A percentile compares a stretch with the other conserved stretches of the same genome.
Evolutionary conservation across 2,888 invertebrate species (phyloP).

Genomic region (Phengaris arion): DNA sequence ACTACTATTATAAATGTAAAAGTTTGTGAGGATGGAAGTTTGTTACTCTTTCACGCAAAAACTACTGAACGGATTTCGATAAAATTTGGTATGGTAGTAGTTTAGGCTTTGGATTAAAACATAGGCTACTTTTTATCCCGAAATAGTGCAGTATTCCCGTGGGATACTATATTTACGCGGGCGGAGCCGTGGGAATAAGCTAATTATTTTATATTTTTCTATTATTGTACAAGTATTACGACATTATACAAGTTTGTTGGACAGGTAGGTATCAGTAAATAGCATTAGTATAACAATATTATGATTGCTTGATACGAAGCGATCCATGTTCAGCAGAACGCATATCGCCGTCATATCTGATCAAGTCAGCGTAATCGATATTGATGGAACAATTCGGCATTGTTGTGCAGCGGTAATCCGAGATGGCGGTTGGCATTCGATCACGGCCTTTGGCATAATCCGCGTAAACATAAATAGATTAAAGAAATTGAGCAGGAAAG

Average conservation of each 20-base stretch:
- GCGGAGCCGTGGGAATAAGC: too few species aligned
- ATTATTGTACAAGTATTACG: too few species aligned
- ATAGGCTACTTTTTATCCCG: too few species aligned
- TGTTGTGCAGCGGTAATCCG: constrained; percentile 8
- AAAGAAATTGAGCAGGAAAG: neutral
- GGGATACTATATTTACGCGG: too few species aligned
- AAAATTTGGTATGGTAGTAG: too few species aligned
- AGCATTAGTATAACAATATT: neutral
- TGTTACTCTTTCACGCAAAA: too few species aligned
- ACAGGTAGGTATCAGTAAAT: neutral
- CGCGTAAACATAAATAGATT: constrained; percentile 14
- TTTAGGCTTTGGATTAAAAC: too few species aligned
- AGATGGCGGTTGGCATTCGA: constrained; percentile 1
- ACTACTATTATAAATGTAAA: too few species aligned
- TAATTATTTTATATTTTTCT: too few species aligned
- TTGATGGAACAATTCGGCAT: constrained; percentile 26
- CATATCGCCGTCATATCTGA: neutral
- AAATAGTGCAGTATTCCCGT: too few species aligned
- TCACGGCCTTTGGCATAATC: constrained; percentile 26
- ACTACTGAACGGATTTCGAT: too few species aligned
- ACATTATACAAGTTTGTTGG: neutral
- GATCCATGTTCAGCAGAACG: neutral
- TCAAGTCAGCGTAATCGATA: constrained; percentile 20
- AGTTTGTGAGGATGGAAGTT: too few species aligned
- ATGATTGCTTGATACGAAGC: constrained; percentile 21